Conservation (phyloP, 1,140 invertebrate species). For the Branchinecta lynchi region DNA sequence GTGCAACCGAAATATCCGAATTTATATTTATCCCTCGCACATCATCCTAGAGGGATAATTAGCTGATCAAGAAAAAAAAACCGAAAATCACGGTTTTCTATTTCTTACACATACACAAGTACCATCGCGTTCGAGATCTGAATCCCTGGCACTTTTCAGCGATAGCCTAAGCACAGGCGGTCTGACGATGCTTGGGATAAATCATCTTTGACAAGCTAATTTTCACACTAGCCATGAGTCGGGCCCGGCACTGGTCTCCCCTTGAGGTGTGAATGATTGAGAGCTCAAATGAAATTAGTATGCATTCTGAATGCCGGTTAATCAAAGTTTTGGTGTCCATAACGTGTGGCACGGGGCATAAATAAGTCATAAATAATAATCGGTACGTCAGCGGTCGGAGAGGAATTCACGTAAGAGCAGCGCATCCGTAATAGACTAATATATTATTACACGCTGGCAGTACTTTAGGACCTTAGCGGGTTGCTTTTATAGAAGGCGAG, state of each 20-base stretch:
- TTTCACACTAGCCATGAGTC: constrained; percentile 9
- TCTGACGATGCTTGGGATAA: background rate
- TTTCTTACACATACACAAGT: too few species aligned
- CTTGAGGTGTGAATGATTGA: constrained; percentile 7
- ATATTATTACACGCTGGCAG: background rate
- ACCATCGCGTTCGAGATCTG: too few species aligned
- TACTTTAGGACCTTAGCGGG: too few species aligned
- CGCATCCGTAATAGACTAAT: background rate
- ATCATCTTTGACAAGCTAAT: constrained; percentile 9
- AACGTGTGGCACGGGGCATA: constrained; percentile 10
- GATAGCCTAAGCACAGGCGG: background rate
- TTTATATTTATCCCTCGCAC: too few species aligned
- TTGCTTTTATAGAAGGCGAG: too few species aligned
- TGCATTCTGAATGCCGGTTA: background rate
- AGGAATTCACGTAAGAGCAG: constrained; percentile 5
- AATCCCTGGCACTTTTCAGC: too few species aligned
- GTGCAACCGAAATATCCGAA: too few species aligned
- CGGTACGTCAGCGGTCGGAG: background rate
- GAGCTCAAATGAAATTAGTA: constrained; percentile 7
- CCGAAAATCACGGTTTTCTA: too few species aligned
- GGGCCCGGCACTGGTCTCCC: background rate
- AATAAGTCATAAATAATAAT: constrained; percentile 11
- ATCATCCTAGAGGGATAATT: too few species aligned
- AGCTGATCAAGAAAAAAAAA: too few species aligned
- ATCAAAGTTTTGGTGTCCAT: constrained; percentile 11